Percentiles rank a stretch among this genome's conserved stretches.
Evolutionary conservation across 2,888 invertebrate species (phyloP).

Genomic region (Polymixis lichenea): DNA sequence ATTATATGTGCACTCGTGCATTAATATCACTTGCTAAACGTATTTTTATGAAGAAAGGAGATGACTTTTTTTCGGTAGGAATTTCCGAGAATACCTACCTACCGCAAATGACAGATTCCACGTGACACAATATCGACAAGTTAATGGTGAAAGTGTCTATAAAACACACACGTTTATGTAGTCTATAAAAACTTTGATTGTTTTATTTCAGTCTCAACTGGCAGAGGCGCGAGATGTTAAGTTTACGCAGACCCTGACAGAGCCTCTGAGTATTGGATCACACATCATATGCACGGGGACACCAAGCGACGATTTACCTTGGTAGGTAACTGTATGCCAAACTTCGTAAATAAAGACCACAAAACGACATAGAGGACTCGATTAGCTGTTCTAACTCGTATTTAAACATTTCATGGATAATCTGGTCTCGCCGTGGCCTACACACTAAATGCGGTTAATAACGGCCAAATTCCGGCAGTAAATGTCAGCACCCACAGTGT

Average conservation of each 20-base stretch:
- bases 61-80: not conserved
- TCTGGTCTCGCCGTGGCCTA: constrained; percentile 6
- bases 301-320: constrained; percentile 84
- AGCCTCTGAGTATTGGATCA: constrained; percentile 83
- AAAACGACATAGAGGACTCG: not conserved
- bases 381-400: constrained; percentile 15
- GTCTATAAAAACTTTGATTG: constrained; percentile 33
- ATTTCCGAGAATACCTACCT: constrained; percentile 4
- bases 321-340: constrained; percentile 72
- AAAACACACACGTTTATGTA: constrained; percentile 15
- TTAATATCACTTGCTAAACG: constrained; percentile 5
- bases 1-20: constrained; percentile 2
- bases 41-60: constrained; percentile 11
- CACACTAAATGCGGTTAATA: constrained; percentile 29
- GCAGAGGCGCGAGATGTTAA: constrained; percentile 84
- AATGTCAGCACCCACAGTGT: constrained; percentile 20
- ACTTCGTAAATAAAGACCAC: constrained; percentile 4
- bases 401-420: constrained; percentile 26
- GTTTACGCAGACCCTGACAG: constrained; percentile 80
- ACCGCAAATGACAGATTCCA: not conserved
- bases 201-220: constrained; percentile 82
- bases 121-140: constrained; percentile 14
- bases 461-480: constrained; percentile 27
- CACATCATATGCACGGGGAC: constrained; percentile 86
- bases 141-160: not conserved